phyloP scores from a whole-genome alignment of 2,797 vertebrate species.

The Sphenodon punctatus region DNA sequence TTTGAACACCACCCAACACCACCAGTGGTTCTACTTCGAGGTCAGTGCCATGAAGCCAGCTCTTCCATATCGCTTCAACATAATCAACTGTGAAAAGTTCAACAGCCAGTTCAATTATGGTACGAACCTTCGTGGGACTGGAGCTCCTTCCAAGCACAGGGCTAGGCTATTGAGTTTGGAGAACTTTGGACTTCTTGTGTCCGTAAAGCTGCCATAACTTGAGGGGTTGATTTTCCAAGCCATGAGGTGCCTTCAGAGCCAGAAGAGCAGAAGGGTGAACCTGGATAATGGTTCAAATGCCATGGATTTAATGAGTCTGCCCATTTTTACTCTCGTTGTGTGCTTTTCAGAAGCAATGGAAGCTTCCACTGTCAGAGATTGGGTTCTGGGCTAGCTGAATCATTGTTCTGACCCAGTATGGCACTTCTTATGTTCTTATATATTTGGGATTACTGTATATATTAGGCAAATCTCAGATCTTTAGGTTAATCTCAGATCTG shows the following conservation, averaged over 20 bases:
- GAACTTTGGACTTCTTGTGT: background rate
- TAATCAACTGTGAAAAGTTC: constrained; percentile 94
- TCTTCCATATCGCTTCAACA: constrained; percentile 86
- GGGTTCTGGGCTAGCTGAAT: too few relatives aligned
- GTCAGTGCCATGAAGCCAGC: constrained; percentile 82
- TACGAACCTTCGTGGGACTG: constrained; percentile 65
- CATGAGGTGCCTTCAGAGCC: background rate
- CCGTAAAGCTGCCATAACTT: background rate
- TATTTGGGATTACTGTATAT: too few relatives aligned
- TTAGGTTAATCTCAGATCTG: too few relatives aligned
- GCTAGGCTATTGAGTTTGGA: background rate
- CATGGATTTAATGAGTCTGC: too few relatives aligned
- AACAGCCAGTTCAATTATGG: constrained; percentile 97
- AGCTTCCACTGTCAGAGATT: too few relatives aligned
- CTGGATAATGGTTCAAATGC: too few relatives aligned
- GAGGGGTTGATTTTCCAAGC: background rate
- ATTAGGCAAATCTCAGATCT: too few relatives aligned
- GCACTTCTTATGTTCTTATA: too few relatives aligned
- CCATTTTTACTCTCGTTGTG: too few relatives aligned
- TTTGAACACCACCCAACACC: constrained; percentile 81
- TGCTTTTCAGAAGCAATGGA: too few relatives aligned
- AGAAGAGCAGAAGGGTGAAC: background rate
- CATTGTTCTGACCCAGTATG: too few relatives aligned
- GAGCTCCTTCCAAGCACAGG: background rate
- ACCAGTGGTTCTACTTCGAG: constrained; percentile 95